These are phyloP conservation scores for Pseudomyrmex concolor DNA, from an alignment of 1,140 invertebrate species.

Conservation along the genomic window DNA sequence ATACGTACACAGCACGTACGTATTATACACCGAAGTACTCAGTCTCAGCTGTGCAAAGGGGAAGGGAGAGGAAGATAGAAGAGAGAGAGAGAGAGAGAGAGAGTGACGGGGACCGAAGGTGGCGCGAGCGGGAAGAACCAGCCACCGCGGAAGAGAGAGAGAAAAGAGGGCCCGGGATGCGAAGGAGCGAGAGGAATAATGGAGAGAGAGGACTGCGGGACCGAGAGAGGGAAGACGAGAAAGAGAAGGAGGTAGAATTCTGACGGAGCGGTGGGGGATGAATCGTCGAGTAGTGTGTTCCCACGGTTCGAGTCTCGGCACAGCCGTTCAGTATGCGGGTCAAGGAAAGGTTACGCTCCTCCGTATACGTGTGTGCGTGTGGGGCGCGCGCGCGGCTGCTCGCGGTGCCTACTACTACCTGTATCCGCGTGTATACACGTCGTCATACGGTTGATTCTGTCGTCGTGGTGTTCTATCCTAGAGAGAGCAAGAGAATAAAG, in stretches of 20 bases:
- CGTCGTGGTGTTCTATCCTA: conserved; percentile 34
- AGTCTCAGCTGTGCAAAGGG: background rate
- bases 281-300: conserved; percentile 84
- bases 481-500: conserved; percentile 39
- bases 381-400: conserved; percentile 65
- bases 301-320: conserved; percentile 85
- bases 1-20: no score
- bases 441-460: background rate
- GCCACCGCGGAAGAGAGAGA: conserved; percentile 18
- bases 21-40: no score
- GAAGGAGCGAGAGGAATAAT: conserved; percentile 6
- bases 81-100: conserved; percentile 53
- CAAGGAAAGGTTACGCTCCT: conserved; percentile 85
- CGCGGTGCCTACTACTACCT: conserved; percentile 78
- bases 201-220: conserved; percentile 29
- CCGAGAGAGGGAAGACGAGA: conserved; percentile 19
- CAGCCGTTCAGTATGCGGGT: conserved; percentile 85
- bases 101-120: conserved; percentile 50
- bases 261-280: conserved; percentile 78
- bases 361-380: conserved; percentile 72
- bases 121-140: conserved; percentile 48
- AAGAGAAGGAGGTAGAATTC: conserved; percentile 73
- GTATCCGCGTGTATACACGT: conserved; percentile 51
- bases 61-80: conserved; percentile 40
- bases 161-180: conserved; percentile 40